phyloP scores from a whole-genome alignment of 2,888 invertebrate genomes.

The Chrysopilus asiliformis region DNA sequence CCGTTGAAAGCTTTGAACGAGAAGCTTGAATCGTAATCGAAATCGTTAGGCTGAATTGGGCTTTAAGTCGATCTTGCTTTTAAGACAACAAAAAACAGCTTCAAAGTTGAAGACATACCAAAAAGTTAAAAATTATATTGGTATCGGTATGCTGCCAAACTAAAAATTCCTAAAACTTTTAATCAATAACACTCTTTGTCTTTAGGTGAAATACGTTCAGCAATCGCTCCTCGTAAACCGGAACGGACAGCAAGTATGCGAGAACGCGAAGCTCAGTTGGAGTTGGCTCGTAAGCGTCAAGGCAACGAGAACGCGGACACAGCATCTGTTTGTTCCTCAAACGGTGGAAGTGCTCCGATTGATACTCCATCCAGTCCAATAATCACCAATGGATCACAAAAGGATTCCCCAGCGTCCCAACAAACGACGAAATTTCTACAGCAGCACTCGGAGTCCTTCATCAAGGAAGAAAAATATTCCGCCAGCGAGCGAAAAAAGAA shows the following conservation, averaged over 20 bases:
- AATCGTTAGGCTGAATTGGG: no score
- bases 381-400: background rate
- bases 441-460: conserved; percentile 13
- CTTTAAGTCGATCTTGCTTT: no score
- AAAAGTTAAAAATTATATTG: no score
- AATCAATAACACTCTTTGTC: no score
- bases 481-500: conserved; percentile 29
- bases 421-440: background rate
- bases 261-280: conserved; percentile 56
- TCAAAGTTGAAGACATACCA: no score
- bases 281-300: conserved; percentile 39
- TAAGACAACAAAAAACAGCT: no score
- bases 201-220: conserved; percentile 72
- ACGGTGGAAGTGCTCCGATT: conserved; percentile 32
- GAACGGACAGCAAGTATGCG: conserved; percentile 78
- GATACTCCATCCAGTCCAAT: conserved; percentile 38
- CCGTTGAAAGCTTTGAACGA: no score
- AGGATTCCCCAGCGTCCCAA: background rate
- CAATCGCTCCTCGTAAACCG: conserved; percentile 69
- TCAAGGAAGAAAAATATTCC: conserved; percentile 15
- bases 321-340: conserved; percentile 37
- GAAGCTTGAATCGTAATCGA: no score
- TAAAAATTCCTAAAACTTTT: no score
- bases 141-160: no score
- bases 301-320: conserved; percentile 31